These are phyloP conservation scores for Cynoglossus semilaevis DNA, from an alignment of 2,113 vertebrate genomes.

Conservation along the genomic window DNA sequence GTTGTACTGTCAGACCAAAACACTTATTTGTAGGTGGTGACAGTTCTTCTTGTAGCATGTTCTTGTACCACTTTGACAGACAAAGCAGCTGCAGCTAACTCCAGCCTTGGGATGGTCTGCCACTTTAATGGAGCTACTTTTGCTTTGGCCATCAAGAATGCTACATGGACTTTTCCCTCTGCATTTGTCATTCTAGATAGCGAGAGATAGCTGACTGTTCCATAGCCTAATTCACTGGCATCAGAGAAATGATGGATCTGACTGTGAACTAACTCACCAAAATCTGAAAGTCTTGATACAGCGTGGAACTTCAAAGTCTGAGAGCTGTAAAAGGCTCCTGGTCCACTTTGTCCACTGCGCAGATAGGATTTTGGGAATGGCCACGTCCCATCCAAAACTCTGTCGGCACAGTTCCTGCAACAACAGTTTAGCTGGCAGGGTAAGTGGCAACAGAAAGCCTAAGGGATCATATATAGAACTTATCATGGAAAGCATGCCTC, in stretches of 20 bases:
- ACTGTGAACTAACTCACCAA: not conserved
- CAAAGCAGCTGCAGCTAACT: not conserved
- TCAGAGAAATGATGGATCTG: not conserved
- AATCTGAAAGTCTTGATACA: not conserved
- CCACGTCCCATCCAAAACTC: not conserved
- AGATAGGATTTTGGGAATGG: not conserved
- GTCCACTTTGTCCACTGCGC: not conserved
- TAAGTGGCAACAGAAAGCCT: not conserved
- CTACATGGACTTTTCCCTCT: not conserved
- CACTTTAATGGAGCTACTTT: not conserved
- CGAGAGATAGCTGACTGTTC: not conserved
- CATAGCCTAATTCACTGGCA: not conserved
- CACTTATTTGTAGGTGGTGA: not conserved
- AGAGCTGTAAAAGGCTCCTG: not conserved
- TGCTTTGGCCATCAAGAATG: not conserved
- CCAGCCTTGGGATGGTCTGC: not conserved
- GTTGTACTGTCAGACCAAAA: not conserved
- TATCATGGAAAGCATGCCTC: not conserved
- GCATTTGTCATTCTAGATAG: not conserved
- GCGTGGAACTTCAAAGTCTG: not conserved
- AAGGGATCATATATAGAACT: not conserved
- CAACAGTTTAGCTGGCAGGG: not conserved
- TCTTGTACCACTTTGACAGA: not conserved
- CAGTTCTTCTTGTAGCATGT: not conserved
- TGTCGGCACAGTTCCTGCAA: not conserved